A percentile compares a stretch with the other conserved stretches of the same genome.
These are phyloP conservation scores for Coboldia fuscipes DNA, from an alignment of 1,140 invertebrate genomes.

Conservation along the genomic window DNA sequence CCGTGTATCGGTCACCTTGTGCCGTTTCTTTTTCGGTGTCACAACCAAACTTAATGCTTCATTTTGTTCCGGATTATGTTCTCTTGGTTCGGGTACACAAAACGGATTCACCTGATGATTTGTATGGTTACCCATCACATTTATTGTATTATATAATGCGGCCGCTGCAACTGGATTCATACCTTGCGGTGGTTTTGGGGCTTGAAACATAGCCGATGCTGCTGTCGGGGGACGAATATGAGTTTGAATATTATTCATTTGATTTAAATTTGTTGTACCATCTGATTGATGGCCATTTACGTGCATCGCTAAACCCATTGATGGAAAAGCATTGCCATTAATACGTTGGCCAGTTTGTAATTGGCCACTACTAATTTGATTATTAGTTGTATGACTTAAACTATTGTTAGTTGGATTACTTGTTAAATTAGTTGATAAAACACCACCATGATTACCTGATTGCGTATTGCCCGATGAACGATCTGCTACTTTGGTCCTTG, in stretches of 20 bases:
- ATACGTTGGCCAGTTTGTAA: constrained; percentile 25
- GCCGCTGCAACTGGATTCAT: constrained; percentile 37
- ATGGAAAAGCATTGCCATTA: constrained; percentile 26
- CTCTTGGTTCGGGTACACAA: constrained; percentile 29
- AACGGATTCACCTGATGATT: constrained; percentile 42
- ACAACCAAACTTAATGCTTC: constrained; percentile 85
- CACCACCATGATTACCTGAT: constrained; percentile 35
- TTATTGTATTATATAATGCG: constrained; percentile 32
- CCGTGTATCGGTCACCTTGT: constrained; percentile 91
- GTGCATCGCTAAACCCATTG: constrained; percentile 14
- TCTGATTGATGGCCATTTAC: constrained; percentile 4
- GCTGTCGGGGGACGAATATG: constrained; percentile 39
- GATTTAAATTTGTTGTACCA: constrained; percentile 3
- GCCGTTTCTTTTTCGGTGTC: constrained; percentile 84
- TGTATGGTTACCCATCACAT: constrained; percentile 12
- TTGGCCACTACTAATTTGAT: constrained; percentile 18
- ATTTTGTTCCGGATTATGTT: constrained; percentile 58
- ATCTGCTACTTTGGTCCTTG: constrained; percentile 55
- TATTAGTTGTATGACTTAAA: constrained; percentile 14
- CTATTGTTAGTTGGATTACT: constrained; percentile 10
- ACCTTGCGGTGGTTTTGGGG: constrained; percentile 47
- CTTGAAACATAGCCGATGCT: constrained; percentile 55
- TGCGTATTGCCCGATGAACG: constrained; percentile 31
- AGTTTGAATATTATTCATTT: constrained; percentile 31
- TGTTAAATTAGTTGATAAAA: constrained; percentile 9